Percentiles rank a stretch among this genome's conserved stretches.
Conservation (phyloP, 2,113 vertebrate species). For the Melanerpes formicivorus region DNA sequence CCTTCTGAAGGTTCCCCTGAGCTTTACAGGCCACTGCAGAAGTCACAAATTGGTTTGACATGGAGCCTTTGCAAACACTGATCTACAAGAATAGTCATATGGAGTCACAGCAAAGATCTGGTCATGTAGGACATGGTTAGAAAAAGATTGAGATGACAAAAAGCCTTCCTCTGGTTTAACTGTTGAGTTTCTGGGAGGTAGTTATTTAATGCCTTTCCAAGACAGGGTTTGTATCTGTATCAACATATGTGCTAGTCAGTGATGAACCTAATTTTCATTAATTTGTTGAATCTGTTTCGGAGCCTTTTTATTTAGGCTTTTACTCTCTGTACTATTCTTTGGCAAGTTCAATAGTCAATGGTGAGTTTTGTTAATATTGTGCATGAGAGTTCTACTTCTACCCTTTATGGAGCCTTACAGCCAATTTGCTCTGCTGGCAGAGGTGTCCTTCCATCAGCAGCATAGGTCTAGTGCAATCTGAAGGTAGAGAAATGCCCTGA, state of each 20-base stretch:
- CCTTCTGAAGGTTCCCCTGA: background rate
- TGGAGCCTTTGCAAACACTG: background rate
- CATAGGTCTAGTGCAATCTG: background rate
- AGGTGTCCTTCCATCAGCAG: background rate
- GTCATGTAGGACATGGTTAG: background rate
- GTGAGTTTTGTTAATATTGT: background rate
- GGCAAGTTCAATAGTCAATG: background rate
- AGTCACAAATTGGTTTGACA: background rate
- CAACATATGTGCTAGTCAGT: background rate
- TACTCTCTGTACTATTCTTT: background rate
- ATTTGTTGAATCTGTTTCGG: background rate
- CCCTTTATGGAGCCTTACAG: background rate
- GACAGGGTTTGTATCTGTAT: background rate
- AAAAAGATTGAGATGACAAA: background rate
- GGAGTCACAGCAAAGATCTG: background rate
- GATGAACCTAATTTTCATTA: background rate
- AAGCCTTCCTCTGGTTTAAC: background rate
- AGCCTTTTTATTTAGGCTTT: background rate
- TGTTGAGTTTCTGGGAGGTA: background rate
- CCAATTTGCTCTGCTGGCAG: background rate
- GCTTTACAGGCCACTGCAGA: background rate
- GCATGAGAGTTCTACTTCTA: background rate
- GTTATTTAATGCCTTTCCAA: background rate
- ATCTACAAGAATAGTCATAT: accelerated
- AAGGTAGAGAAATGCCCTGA: background rate